Base-by-base conservation (phyloP, 2,888 invertebrate species). In the Harpalus rubripes region DNA sequence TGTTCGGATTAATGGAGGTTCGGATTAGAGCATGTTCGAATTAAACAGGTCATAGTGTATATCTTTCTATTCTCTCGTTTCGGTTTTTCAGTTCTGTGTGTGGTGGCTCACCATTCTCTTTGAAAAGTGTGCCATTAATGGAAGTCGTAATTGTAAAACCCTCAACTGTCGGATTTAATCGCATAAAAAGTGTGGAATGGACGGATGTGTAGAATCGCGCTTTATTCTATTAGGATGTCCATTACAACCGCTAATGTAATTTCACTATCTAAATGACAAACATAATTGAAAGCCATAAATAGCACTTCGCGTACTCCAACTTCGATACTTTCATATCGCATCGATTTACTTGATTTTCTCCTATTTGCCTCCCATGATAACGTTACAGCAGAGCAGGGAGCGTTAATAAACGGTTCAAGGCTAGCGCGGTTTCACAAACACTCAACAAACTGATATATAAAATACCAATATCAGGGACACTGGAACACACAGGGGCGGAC, bases 171-270 rank as follows among this genome's bases (percentile, higher is more conserved):
- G 39, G 32, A 15, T 12, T 18, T 68, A 68, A 68, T 68, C 68
- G 41, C 68, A 68, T 68, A 39, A 68, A 68, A 68, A 68, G 32
- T 68, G 32, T 6, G 32, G 32, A 68, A 39, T 68, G 68, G 39
- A 68, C 68, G 68, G 68, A 63, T 63, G 63, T 26, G 12, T 63
- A 12, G 26, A 63, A 63, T 63, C 63, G 26, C 26, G 26, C 7
- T 68, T 39, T n/a, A 76, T 76, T 76, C 56, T 44, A 52, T 76
- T 76, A 76, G 76, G 58, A 79, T 79, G 58, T 79, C 79, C 79
- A 79, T 79, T 79, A 79, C 32, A 58, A 79, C 58, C 79, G 59
- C 79, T 79, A 80, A 80, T 80, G 59, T 80, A 63, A 80, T 80
- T 80, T 63, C 80, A 63, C 63, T 80, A 80, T 39, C 63, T 63